Percentiles rank a stretch among this genome's conserved stretches.
phyloP scores from a whole-genome alignment of 2,113 vertebrate species.

The Passer domesticus region DNA sequence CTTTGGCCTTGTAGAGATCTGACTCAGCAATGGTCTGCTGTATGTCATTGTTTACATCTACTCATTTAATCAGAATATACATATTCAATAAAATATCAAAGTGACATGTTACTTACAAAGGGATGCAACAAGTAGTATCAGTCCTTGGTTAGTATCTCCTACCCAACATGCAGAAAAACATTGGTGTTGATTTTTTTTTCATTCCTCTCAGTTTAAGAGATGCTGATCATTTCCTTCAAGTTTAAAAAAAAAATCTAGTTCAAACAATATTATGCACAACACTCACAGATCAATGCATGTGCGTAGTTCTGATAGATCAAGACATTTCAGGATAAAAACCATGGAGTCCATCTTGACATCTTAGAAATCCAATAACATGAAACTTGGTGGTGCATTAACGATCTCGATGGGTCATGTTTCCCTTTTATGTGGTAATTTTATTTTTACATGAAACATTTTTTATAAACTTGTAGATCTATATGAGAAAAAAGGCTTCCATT shows the following conservation, averaged over 20 bases:
- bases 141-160: background rate
- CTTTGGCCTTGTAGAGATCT: background rate
- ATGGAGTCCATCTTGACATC: background rate
- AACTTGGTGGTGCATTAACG: background rate
- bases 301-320: background rate
- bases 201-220: background rate
- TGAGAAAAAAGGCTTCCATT: background rate
- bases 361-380: background rate
- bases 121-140: background rate
- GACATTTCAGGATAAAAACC: background rate
- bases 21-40: background rate
- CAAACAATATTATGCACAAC: background rate
- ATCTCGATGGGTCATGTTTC: background rate
- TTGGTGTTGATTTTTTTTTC: background rate
- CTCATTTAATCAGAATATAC: background rate
- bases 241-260: background rate
- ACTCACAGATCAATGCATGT: background rate
- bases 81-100: background rate
- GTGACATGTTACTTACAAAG: background rate
- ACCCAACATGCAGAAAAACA: background rate
- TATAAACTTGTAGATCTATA: background rate
- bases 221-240: background rate
- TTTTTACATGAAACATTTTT: background rate
- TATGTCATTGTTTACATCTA: background rate
- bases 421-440: background rate